A percentile compares a stretch with the other conserved stretches of the same genome.
phyloP scores from a whole-genome alignment of 2,113 vertebrate species.

The Heliornis fulica region DNA sequence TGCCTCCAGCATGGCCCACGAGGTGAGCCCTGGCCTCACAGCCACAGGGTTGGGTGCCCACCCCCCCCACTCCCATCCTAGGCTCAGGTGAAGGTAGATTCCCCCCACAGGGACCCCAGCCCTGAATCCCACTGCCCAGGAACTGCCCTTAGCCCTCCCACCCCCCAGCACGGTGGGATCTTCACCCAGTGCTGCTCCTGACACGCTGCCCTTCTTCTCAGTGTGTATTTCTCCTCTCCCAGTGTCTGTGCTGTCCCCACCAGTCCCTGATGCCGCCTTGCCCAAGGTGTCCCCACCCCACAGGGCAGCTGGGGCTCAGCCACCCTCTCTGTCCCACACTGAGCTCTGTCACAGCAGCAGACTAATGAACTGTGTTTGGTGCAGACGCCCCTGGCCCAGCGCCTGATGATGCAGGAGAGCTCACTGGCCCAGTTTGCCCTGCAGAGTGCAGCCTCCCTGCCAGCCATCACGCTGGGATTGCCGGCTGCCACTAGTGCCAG shows the following conservation, averaged over 20 bases:
- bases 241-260: accelerated
- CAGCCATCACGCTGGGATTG: constrained; percentile 83
- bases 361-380: background rate
- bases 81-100: background rate
- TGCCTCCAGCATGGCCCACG: constrained; percentile 57
- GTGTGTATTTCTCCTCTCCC: background rate
- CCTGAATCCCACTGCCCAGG: background rate
- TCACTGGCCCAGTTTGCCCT: constrained; percentile 83
- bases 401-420: constrained; percentile 81
- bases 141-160: background rate
- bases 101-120: background rate
- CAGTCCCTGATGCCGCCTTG: accelerated
- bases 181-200: background rate
- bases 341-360: background rate
- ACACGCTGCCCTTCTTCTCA: background rate
- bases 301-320: background rate
- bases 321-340: background rate
- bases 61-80: background rate
- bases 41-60: background rate
- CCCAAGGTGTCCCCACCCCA: background rate
- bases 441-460: constrained; percentile 77
- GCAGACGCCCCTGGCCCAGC: constrained; percentile 75
- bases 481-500: constrained; percentile 76
- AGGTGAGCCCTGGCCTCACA: constrained; percentile 72
- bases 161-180: background rate